A percentile compares a stretch with the other conserved stretches of the same genome.
phyloP scores from a whole-genome alignment of 1,140 invertebrate genomes.

The Maniola jurtina region DNA sequence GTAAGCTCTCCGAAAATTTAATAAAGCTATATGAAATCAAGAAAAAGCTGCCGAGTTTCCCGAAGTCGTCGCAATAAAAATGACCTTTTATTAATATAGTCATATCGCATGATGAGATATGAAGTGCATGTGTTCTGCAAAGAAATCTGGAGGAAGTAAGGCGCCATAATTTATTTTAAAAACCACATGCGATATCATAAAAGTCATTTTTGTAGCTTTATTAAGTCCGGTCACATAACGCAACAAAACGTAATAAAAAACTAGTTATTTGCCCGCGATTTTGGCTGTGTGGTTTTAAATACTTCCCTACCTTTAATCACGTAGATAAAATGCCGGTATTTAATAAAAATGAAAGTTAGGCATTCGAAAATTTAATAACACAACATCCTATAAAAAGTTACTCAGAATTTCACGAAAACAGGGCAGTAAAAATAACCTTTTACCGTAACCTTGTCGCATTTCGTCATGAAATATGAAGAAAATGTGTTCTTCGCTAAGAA shows the following conservation, averaged over 20 bases:
- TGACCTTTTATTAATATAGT: not conserved
- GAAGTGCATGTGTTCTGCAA: not conserved
- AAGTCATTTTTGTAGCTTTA: conserved; percentile 1
- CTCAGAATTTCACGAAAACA: not conserved
- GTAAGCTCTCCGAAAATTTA: not conserved
- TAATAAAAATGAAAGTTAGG: not conserved
- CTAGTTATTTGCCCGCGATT: not conserved
- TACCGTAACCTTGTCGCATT: conserved; percentile 9
- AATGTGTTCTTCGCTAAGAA: not conserved
- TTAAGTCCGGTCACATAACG: not conserved
- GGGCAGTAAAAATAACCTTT: conserved; percentile 4
- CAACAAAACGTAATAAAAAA: not conserved
- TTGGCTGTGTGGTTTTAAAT: not conserved
- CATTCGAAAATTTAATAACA: conserved; percentile 1
- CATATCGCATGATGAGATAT: not conserved
- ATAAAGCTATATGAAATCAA: not conserved
- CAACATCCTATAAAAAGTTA: not conserved
- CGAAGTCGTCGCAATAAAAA: not conserved
- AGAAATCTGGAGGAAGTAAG: too few species aligned
- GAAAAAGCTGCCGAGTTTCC: not conserved
- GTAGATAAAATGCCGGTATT: too few species aligned
- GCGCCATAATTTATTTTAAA: too few species aligned
- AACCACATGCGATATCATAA: not conserved
- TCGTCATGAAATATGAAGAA: conserved; percentile 11
- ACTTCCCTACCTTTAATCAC: too few species aligned